These are phyloP conservation scores for Oryzias sinensis DNA, from an alignment of 2,797 vertebrate species.

Conservation along the genomic window DNA sequence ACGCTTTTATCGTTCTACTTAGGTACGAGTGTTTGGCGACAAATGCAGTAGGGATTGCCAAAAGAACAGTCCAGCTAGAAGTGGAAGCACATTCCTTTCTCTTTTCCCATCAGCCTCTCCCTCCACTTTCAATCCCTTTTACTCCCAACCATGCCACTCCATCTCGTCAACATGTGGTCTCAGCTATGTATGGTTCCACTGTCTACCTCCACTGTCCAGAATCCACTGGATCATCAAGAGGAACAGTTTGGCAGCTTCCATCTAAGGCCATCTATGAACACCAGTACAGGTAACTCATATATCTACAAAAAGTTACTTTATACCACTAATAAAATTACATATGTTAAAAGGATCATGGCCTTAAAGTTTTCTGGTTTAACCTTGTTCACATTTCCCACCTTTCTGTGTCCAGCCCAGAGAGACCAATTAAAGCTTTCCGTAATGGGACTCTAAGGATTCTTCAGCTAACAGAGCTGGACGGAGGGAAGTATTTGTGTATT, in stretches of 20 bases:
- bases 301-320: slow-evolving; percentile 2
- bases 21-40: slow-evolving; percentile 77
- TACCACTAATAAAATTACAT: background rate
- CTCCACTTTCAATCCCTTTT: slow-evolving; percentile 41
- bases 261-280: slow-evolving; percentile 76
- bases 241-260: slow-evolving; percentile 79
- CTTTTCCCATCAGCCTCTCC: slow-evolving; percentile 40
- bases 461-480: slow-evolving; percentile 77
- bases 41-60: slow-evolving; percentile 75
- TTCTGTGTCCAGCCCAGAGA: slow-evolving; percentile 70
- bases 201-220: slow-evolving; percentile 81
- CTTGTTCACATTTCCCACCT: slow-evolving; percentile 14
- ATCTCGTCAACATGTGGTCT: slow-evolving; percentile 71
- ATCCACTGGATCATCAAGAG: slow-evolving; percentile 66
- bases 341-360: slow-evolving; percentile 6
- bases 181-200: slow-evolving; percentile 79
- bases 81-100: slow-evolving; percentile 57
- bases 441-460: slow-evolving; percentile 82
- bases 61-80: slow-evolving; percentile 71
- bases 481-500: slow-evolving; percentile 79
- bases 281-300: slow-evolving; percentile 69
- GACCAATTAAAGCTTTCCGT: slow-evolving; percentile 75
- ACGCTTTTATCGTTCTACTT: slow-evolving; percentile 13
- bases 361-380: slow-evolving; percentile 26
- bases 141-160: slow-evolving; percentile 34